Evolutionary conservation across 2,888 invertebrate species (phyloP), one percentile per base, ranked within the genome.

Genomic region (Alcis repandata): DNA sequence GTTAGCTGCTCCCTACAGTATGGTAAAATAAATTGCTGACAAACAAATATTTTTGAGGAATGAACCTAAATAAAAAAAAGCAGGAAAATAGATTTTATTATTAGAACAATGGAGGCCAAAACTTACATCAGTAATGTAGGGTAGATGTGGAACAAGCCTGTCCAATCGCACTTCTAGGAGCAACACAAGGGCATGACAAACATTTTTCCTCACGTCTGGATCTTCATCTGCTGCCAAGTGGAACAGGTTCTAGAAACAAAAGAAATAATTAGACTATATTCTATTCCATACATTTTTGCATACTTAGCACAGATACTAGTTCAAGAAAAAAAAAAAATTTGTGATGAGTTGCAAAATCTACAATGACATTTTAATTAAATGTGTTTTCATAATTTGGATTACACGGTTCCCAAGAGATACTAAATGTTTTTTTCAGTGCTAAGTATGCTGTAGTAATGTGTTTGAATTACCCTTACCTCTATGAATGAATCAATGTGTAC

Each of bases 151-250:
- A 83, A 98, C 96, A 53, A 99, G 94, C 78, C 98, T 95, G 84
- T 99, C 99, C 94, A 99, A 96, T 77, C 98, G 95, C 22, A 99
- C 98, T 94, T 99, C 99, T 63, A 99, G 94, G 62, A 99, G 92
- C 96, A 99, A 97, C 4, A 99, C 99, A 69, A 99, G 91, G 27
- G 99, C 99, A 84, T 99, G 96, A 88, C 99, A 99, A 41, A 99
- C 98, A 94, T 99, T 99, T 93, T 99, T 99, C 70, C 99, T 95
- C 2, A 99, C 99, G 93, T 99, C 99, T 22, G 98, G 95, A 89
- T 99, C 99, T 77, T 98, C 98, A 89, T 99, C 99, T 63, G 97
- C 96, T 33, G 99, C 99, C 81, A 99, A 94, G 85, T 97, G 97
- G 89, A 99, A 99, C 78, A 99, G 94, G 88, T 97, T 98, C 96